Conservation (phyloP, 2,797 vertebrate species). For the Syngnathus rostellatus region DNA sequence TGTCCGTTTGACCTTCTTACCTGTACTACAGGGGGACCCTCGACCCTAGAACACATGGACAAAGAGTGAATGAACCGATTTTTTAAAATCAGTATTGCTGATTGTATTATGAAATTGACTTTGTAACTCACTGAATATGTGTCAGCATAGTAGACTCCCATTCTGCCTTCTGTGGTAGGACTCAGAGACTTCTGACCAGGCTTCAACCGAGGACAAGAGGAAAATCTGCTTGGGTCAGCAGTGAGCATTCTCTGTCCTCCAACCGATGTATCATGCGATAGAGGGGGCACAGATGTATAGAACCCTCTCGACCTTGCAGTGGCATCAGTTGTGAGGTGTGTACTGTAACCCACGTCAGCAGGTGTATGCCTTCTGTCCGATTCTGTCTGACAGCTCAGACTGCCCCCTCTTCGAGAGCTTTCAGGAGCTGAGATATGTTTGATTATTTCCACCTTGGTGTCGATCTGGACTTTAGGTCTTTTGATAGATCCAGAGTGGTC, state of each 20-base stretch:
- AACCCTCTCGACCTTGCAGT: slow-evolving; percentile 86
- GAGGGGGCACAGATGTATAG: slow-evolving; percentile 85
- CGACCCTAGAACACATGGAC: slow-evolving; percentile 71
- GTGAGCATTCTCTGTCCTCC: slow-evolving; percentile 84
- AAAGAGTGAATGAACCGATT: slow-evolving; percentile 1
- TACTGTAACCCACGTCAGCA: slow-evolving; percentile 84
- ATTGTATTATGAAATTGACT: background rate
- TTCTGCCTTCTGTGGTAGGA: slow-evolving; percentile 86
- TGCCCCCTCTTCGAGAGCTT: slow-evolving; percentile 87
- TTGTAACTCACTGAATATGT: slow-evolving; percentile 85
- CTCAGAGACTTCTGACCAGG: slow-evolving; percentile 89
- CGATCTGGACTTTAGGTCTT: slow-evolving; percentile 80
- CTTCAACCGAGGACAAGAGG: slow-evolving; percentile 86
- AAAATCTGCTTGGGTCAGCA: slow-evolving; percentile 80
- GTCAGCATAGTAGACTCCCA: slow-evolving; percentile 84
- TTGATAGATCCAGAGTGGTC: slow-evolving; percentile 90
- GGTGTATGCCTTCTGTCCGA: slow-evolving; percentile 83
- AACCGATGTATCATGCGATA: slow-evolving; percentile 85
- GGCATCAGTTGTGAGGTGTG: slow-evolving; percentile 82
- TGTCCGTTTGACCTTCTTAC: slow-evolving; percentile 97
- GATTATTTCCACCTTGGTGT: slow-evolving; percentile 91
- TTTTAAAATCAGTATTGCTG: background rate
- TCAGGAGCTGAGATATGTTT: slow-evolving; percentile 95
- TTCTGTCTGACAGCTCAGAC: slow-evolving; percentile 93
- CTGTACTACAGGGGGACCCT: slow-evolving; percentile 75